Conservation (phyloP, 2,888 invertebrate species). For the Heteromurus nitidus region DNA sequence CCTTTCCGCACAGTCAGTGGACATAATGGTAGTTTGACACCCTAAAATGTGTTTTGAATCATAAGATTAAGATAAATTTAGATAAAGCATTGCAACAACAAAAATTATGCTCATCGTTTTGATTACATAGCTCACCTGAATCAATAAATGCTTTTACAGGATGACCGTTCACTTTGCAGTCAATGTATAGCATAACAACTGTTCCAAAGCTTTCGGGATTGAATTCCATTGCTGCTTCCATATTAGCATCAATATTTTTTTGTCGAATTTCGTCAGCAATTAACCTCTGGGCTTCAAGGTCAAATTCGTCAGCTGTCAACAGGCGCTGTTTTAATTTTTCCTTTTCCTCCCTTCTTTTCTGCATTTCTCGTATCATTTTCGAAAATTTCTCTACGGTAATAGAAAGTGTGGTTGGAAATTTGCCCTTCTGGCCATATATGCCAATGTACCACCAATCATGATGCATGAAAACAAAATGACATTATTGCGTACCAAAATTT, state of each 20-base stretch:
- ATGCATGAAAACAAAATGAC: background rate
- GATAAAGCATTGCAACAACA: background rate
- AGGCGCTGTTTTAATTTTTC: conserved; percentile 90
- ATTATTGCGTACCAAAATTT: conserved; percentile 79
- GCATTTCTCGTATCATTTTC: conserved; percentile 87
- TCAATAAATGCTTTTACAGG: conserved; percentile 99
- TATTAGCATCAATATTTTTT: conserved; percentile 97
- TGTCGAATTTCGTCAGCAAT: conserved; percentile 97
- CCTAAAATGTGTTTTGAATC: conserved; percentile 77
- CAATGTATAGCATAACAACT: conserved; percentile 97
- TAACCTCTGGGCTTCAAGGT: conserved; percentile 93
- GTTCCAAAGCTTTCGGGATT: conserved; percentile 99
- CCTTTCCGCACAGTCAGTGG: conserved; percentile 93
- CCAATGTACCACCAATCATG: too few relatives aligned
- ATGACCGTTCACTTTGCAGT: conserved; percentile 96
- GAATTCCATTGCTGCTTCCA: conserved; percentile 99
- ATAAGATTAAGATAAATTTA: too few relatives aligned
- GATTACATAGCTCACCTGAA: too few relatives aligned
- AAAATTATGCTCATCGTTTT: too few relatives aligned
- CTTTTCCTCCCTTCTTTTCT: conserved; percentile 86
- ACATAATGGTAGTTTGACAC: conserved; percentile 99
- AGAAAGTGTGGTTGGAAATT: too few relatives aligned
- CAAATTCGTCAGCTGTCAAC: conserved; percentile 96
- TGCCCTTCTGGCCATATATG: too few relatives aligned
- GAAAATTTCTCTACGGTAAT: conserved; percentile 85